Conservation (phyloP, 2,113 vertebrate genomes). For the Lycaon pictus region DNA sequence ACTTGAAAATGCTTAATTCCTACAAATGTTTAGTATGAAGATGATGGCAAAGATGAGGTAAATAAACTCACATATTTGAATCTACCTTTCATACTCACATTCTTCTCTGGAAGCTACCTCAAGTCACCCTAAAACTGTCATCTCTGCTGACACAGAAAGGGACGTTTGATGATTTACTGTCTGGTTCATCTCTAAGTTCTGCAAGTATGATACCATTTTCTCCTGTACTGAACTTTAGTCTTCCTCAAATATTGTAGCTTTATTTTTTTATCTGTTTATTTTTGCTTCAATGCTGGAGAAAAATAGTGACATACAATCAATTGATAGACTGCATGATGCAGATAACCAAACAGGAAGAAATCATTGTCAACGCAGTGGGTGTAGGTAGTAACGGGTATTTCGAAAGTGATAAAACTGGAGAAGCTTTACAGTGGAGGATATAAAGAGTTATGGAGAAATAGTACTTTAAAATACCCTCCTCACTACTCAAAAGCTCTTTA, state of each 20-base stretch:
- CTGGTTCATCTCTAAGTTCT: not conserved
- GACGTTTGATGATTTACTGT: not conserved
- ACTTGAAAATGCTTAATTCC: not conserved
- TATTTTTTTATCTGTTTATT: slow-evolving; percentile 10
- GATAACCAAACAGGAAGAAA: not conserved
- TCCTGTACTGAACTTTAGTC: not conserved
- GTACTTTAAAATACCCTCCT: not conserved
- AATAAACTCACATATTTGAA: not conserved
- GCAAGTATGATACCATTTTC: not conserved
- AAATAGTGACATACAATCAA: not conserved
- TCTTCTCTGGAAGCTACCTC: not conserved
- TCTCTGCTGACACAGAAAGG: not conserved
- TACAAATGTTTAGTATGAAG: not conserved
- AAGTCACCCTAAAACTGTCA: not conserved
- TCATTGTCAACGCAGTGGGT: not conserved
- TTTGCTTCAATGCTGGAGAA: not conserved
- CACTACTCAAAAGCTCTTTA: slow-evolving; percentile 11
- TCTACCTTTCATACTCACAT: not conserved
- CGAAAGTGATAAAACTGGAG: slow-evolving; percentile 40
- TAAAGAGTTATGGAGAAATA: slow-evolving; percentile 33
- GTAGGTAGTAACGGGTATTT: slow-evolving; percentile 8
- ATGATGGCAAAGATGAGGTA: not conserved
- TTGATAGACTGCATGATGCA: not conserved
- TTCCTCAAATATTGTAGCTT: not conserved
- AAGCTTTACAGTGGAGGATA: not conserved